Base-by-base conservation (phyloP, 2,888 invertebrate species). In the Noctua pronuba region DNA sequence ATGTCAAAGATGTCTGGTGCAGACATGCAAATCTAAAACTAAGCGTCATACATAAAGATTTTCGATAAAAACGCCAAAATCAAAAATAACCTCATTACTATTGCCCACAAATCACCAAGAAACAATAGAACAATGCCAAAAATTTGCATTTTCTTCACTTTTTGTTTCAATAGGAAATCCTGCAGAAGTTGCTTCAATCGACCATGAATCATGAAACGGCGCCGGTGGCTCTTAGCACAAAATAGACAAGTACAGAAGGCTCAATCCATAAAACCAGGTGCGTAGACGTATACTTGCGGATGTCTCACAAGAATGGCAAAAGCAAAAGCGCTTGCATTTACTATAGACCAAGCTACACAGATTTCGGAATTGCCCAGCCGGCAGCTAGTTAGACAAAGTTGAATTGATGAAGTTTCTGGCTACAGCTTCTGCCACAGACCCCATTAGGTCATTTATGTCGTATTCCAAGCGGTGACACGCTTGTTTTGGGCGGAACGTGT, bases 101-200 rank as follows among this genome's bases (percentile, higher is more conserved):
- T 89, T 86, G 80, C 46, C 68, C 79, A 83, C 88, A 84, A 83
- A 83, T 81, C 86, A 70, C 79, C 5, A 13, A 41, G 21, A 74
- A 71, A 90, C 90, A 90, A 90, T 90, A 85, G 86, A 85, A 90
- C 87, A 88, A 88, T 88, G 80, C 70, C 41, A 38, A 72, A 89
- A 86, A 90, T 88, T 88, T 75, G 72, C 88, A 88, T 89, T 84
- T 85, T 81, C 77, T 58, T 76, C 65, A 78, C 81, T 82, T 84
- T 83, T 83, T 80, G 74, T 86, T 73, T 80, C 68, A 68, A 75
- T 85, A 90, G 86, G 90, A 89, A 88, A 87, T 89, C 87, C 80
- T 90, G 76, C 67, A 62, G 79, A 83, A 81, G 78, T 82, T 84
- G 85, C 86, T 78, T 80, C 75, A 73, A 31, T 79, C 82, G 72